Evolutionary conservation across 2,113 vertebrate genomes (phyloP).

Genomic region (Sorex fumeus): DNA sequence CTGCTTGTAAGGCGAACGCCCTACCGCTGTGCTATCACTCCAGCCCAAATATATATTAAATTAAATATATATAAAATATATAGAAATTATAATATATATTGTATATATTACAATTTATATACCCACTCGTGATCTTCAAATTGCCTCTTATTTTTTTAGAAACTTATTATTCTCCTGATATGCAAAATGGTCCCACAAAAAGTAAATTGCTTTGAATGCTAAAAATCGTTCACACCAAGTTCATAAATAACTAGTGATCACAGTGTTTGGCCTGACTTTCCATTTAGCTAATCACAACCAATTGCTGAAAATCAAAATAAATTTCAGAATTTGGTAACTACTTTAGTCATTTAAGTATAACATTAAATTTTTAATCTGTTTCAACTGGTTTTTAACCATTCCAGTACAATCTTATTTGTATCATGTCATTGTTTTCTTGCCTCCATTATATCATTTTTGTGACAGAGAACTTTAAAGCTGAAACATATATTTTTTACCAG

Average conservation of each 20-base stretch:
- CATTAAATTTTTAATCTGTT: not conserved
- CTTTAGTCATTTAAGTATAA: not conserved
- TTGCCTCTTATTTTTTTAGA: not conserved
- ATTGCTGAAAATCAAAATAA: not conserved
- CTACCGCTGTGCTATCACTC: too few species aligned
- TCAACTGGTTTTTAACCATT: not conserved
- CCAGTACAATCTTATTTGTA: not conserved
- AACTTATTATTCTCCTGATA: not conserved
- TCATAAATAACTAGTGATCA: not conserved
- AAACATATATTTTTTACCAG: not conserved
- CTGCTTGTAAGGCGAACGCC: too few species aligned
- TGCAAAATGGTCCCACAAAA: not conserved
- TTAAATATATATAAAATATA: too few species aligned
- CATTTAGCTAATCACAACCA: slow-evolving; percentile 15
- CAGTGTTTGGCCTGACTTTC: not conserved
- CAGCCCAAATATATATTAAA: too few species aligned
- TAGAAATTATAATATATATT: too few species aligned
- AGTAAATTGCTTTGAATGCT: not conserved
- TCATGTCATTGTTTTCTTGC: not conserved
- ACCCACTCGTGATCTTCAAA: not conserved
- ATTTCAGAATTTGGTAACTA: not conserved
- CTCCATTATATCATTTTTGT: not conserved
- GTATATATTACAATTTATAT: too few species aligned
- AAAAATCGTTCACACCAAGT: not conserved
- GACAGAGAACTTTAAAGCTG: not conserved